Evolutionary conservation across 1,140 invertebrate genomes (phyloP), one percentile per base, ranked within the genome.

Genomic region (Sesamia nonagrioides): DNA sequence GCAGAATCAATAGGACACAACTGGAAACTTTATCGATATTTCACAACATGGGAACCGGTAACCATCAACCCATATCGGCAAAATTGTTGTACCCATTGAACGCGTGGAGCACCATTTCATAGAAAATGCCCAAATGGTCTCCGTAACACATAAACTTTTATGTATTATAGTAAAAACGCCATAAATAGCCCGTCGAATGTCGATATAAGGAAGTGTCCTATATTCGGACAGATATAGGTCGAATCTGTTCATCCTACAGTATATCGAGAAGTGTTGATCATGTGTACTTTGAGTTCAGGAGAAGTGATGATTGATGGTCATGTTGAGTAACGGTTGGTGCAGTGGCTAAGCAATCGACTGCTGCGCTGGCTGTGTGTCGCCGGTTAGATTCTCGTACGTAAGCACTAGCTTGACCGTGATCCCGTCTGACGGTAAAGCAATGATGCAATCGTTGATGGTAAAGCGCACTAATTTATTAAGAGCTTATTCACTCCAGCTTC

Each of bases 201-300:
- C 17, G 40, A 63, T 63, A 63, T 68, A 68, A 68, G 63, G 63
- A 68, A 68, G 40, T 48, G 63, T 1, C 63, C 42, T 27, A 68
- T 27, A 45, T 48, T 45, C 37, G 40, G 37, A 45, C 42, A 66
- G 6, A 45, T 68, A 21, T 48, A 7, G 63, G 63, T 27, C 63
- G 17, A 17, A 48, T 48, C 21, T 45, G 18, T 40, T 27, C 37
- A 63, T 63, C 4, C 15, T 63, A 15, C 8, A 45, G 37, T 48
- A 21, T 68, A 68, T 68, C n/a, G 11, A 15, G 2, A 45, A 6
- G 11, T 68, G 37, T 0, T 1, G 50, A 21, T n/a, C 2, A 40
- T 63, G 40, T 8, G 60, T 56, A 56, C 27, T 27, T 27, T 2
- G 8, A 2, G 18, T 11, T 45, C 9, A 13, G 2, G 42, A 45